Percentiles rank a stretch among this genome's conserved stretches.
Conservation (phyloP, 2,888 invertebrate genomes). For the Brachypalpus laphriformis region DNA sequence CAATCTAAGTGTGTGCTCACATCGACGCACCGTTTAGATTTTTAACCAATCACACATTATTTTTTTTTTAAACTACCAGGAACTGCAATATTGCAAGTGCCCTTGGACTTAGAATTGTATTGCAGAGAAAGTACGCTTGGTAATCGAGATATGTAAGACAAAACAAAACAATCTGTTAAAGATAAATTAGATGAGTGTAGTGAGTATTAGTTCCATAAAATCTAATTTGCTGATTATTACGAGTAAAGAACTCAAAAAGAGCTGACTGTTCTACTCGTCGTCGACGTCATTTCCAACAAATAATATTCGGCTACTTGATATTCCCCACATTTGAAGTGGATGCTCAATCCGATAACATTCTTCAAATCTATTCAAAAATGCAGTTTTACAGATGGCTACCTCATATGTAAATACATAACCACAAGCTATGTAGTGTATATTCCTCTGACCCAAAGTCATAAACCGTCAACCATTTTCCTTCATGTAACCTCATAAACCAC, state of each 20-base stretch:
- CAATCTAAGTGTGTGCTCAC: slow-evolving; percentile 1
- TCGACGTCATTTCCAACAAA: neutral
- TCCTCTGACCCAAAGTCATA: neutral
- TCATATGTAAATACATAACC: neutral
- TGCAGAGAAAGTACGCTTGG: neutral
- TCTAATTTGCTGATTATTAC: no score
- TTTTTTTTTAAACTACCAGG: neutral
- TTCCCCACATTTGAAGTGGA: no score
- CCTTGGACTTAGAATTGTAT: neutral
- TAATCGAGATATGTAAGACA: neutral
- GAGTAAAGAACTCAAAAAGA: no score
- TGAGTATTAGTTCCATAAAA: no score
- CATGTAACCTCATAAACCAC: neutral
- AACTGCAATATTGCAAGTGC: slow-evolving; percentile 2
- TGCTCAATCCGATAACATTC: no score
- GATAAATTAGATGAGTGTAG: no score
- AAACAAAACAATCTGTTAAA: no score
- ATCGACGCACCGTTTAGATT: neutral
- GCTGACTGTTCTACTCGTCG: no score
- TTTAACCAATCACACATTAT: slow-evolving; percentile 22
- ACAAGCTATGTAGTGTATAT: neutral
- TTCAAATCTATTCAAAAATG: no score
- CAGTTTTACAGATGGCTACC: neutral
- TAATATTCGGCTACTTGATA: no score
- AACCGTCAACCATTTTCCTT: neutral